Evolutionary conservation across 92 coral and sea anemone genomes (phyloP).

Genomic region (Blastomussa wellsi): DNA sequence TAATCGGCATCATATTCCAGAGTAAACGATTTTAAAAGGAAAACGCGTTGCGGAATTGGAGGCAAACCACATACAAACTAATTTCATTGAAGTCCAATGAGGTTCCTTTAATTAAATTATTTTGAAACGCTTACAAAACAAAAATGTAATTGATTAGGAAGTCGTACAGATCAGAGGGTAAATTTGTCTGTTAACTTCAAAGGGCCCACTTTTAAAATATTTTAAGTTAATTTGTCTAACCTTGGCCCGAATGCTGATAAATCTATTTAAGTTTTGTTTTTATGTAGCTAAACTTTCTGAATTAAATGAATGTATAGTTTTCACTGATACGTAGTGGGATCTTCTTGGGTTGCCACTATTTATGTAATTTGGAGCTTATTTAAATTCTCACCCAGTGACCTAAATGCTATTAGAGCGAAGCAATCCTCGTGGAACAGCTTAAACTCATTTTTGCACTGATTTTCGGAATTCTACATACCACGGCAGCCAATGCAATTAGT

Average conservation of each 20-base stretch:
- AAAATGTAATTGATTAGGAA: background rate
- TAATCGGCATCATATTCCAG: background rate
- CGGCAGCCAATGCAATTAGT: background rate
- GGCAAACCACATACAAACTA: background rate
- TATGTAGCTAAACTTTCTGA: background rate
- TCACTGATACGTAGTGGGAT: background rate
- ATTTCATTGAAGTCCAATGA: background rate
- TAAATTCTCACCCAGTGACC: background rate
- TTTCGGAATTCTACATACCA: background rate
- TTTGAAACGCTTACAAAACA: background rate
- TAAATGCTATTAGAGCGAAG: background rate
- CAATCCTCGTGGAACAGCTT: background rate
- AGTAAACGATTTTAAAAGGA: background rate
- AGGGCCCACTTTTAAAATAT: background rate
- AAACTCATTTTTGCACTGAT: background rate
- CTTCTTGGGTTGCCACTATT: background rate
- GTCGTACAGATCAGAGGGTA: background rate
- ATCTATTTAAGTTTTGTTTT: background rate
- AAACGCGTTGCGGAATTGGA: background rate
- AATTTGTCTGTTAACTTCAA: background rate
- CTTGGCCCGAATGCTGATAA: background rate
- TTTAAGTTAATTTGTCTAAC: conserved; percentile 2
- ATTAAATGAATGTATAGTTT: background rate
- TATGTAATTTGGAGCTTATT: background rate
- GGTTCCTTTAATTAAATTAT: background rate